Base-by-base conservation (phyloP, 2,113 vertebrate species). In the Verasper variegatus region DNA sequence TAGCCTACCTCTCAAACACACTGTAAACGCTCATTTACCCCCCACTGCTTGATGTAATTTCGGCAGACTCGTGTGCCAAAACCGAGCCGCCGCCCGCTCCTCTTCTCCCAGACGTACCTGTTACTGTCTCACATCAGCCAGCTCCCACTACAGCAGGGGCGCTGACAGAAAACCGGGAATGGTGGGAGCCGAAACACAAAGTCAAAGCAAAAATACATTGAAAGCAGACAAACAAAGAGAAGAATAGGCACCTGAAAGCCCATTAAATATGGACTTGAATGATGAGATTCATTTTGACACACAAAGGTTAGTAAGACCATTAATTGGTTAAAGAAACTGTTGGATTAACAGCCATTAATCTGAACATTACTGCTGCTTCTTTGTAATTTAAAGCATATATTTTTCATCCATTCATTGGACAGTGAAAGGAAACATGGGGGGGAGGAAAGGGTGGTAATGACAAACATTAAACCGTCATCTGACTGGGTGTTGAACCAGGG, bases 11-110 rank as follows among this genome's bases (percentile, higher is more conserved):
- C 65, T 82, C 70, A 75, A 70, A 88, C 82, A 85, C 79, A 84
- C 81, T 84, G 80, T 89, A 90, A 91, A 87, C 86, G 91, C 85
- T 89, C 88, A 91, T 91, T 88, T 87, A 74, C 86, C 76, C 87
- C 85, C 82, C n/a, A 35, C 84, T 68, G 85, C 76, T 90, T 90
- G 76, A 90, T 90, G 87, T 90, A 86, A 90, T 91, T 90, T 91
- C 54, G 57, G 68, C 80, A 85, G 83, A 81, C 88, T 78, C 24
- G 62, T 68, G 70, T 79, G 88, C 82, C 86, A 90, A 87, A 73
- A 74, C 37, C 37, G 0, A 54, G 61, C 71, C 73, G 10, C 58
- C 52, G 14, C 37, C 52, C 57, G 73, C 76, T 65, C 27, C 49
- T 54, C 7, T 54, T 8, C 74, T 77, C 81, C 73, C 71, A 45